Evolutionary conservation across 2,888 invertebrate species (phyloP).

Genomic region (Caenorhabditis macrosperma): DNA sequence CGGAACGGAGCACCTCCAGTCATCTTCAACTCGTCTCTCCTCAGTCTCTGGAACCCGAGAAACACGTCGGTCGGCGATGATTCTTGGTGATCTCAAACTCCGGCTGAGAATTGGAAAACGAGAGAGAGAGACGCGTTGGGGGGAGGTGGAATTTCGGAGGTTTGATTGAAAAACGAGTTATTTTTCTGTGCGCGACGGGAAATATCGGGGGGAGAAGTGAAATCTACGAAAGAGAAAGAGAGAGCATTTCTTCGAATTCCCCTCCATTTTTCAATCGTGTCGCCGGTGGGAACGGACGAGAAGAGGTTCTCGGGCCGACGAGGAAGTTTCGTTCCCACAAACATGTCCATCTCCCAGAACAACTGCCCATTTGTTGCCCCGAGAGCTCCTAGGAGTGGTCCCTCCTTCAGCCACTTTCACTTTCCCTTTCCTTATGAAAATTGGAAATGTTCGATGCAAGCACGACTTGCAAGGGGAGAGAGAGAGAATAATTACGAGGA

Average conservation of each 20-base stretch:
- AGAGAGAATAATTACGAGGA: constrained; percentile 2
- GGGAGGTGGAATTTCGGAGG: neutral
- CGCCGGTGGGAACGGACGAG: neutral
- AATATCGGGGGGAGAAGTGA: neutral
- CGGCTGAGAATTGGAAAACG: neutral
- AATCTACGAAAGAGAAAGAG: neutral
- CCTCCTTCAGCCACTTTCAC: neutral
- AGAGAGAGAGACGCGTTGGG: neutral
- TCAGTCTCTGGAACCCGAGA: no score
- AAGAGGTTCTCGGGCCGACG: neutral
- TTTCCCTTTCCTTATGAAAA: neutral
- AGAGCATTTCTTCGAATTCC: neutral
- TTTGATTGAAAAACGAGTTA: neutral
- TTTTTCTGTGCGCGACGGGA: neutral
- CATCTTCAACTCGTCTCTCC: no score
- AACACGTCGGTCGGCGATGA: no score
- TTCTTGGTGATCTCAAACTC: no score
- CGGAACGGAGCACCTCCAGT: no score
- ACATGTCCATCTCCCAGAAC: neutral
- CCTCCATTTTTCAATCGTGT: neutral
- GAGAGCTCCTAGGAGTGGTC: neutral
- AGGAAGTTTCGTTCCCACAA: neutral
- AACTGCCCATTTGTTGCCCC: neutral
- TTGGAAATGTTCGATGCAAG: neutral
- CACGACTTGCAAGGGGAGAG: constrained; percentile 8